These are phyloP conservation scores for Rhorus exstirpatorius DNA, from an alignment of 2,888 invertebrate genomes.

Conservation along the genomic window DNA sequence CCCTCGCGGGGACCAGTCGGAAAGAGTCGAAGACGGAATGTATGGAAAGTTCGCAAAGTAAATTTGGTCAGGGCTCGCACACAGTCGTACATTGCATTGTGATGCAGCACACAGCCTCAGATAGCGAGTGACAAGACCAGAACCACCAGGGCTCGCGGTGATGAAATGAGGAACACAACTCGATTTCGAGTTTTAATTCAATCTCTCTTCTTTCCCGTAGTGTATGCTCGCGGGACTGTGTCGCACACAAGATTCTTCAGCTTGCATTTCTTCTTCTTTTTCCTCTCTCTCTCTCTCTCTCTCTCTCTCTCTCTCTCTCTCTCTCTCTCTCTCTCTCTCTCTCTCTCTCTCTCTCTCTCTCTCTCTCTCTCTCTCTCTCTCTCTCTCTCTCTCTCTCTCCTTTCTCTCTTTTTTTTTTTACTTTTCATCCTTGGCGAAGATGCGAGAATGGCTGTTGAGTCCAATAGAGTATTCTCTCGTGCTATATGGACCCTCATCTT, in stretches of 20 bases:
- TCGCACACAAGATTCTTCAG: conserved; percentile 42
- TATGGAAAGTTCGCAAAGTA: conserved; percentile 82
- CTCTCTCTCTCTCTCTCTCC: conserved; percentile 53
- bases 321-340: too few species aligned
- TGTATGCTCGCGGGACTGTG: conserved; percentile 42
- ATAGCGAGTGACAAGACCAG: conserved; percentile 37
- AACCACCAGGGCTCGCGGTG: conserved; percentile 37
- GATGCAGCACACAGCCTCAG: conserved; percentile 26
- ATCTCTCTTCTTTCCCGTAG: conserved; percentile 71
- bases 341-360: too few species aligned
- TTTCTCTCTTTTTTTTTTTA: background rate
- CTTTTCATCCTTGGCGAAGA: conserved; percentile 31
- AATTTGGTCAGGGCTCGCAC: conserved; percentile 76
- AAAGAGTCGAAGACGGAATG: conserved; percentile 67
- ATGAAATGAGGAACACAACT: conserved; percentile 78
- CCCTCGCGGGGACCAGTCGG: conserved; percentile 19
- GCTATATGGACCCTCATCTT: conserved; percentile 9
- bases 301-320: conserved; percentile 29
- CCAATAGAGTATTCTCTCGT: conserved; percentile 29
- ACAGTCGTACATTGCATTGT: conserved; percentile 23
- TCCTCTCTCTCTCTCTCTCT: conserved; percentile 52
- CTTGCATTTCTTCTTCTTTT: conserved; percentile 24
- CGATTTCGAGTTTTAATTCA: conserved; percentile 83
- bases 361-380: too few species aligned
- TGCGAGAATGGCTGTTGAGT: conserved; percentile 49